phyloP scores from a whole-genome alignment of 2,888 invertebrate genomes.

The Chirona hameri region DNA sequence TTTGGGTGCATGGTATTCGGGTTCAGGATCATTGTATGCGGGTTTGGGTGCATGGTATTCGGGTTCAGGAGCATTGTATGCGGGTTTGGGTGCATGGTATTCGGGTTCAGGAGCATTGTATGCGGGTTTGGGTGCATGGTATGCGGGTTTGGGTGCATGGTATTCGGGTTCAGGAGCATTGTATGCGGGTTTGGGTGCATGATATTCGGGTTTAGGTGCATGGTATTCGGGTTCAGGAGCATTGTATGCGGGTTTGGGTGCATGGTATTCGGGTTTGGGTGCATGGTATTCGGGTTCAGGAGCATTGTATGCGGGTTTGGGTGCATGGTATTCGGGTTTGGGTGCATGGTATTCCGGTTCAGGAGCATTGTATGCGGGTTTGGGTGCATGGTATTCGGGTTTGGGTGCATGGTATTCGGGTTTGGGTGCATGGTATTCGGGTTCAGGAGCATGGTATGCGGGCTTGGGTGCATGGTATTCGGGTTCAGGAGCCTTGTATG shows the following conservation, averaged over 20 bases:
- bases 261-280: conserved; percentile 27
- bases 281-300: not conserved
- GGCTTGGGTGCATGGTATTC: conserved; percentile 1
- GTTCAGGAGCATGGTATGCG: conserved; percentile 12
- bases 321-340: conserved; percentile 28
- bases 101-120: not conserved
- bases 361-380: conserved; percentile 22
- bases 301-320: conserved; percentile 31
- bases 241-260: not conserved
- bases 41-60: not conserved
- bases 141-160: conserved; percentile 1
- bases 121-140: not conserved
- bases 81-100: conserved; percentile 2
- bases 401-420: conserved; percentile 5
- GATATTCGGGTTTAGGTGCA: not conserved
- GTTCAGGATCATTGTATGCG: not conserved
- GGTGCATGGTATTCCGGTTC: conserved; percentile 3
- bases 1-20: conserved; percentile 23
- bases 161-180: conserved; percentile 23
- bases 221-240: conserved; percentile 28
- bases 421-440: not conserved
- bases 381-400: not conserved
- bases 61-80: not conserved
- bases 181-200: conserved; percentile 2
- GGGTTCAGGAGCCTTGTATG: not conserved